Percentiles rank a stretch among this genome's conserved stretches.
phyloP scores from a whole-genome alignment of 1,140 invertebrate genomes.

The Drosophila teissieri region DNA sequence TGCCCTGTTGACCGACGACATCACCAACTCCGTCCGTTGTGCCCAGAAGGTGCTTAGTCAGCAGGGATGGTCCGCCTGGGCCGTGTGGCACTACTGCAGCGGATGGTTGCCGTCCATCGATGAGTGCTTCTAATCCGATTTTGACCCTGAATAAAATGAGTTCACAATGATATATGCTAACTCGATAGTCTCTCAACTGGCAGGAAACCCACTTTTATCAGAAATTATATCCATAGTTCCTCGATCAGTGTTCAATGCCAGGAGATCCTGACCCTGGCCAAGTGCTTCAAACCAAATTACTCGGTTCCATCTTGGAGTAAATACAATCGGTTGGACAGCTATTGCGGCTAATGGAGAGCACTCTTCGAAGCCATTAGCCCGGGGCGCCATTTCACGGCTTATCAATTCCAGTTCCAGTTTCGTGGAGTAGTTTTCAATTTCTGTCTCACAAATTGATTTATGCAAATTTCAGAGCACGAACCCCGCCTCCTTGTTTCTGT shows the following conservation, averaged over 20 bases:
- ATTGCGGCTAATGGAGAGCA: slow-evolving; percentile 32
- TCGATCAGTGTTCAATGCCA: too few relatives aligned
- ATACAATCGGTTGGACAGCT: slow-evolving; percentile 12
- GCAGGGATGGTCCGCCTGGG: slow-evolving; percentile 77
- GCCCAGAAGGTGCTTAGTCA: slow-evolving; percentile 64
- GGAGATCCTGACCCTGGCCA: not conserved
- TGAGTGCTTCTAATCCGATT: slow-evolving; percentile 51
- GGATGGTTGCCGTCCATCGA: slow-evolving; percentile 65
- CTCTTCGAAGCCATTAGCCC: slow-evolving; percentile 49
- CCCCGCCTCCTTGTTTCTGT: slow-evolving; percentile 21
- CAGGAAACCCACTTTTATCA: not conserved
- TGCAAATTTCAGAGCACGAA: slow-evolving; percentile 56
- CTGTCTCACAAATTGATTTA: slow-evolving; percentile 69
- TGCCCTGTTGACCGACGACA: slow-evolving; percentile 58
- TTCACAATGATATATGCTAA: not conserved
- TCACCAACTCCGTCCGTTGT: slow-evolving; percentile 64
- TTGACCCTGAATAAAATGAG: slow-evolving; percentile 16
- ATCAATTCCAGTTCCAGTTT: slow-evolving; percentile 48
- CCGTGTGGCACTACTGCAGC: slow-evolving; percentile 67
- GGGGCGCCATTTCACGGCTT: slow-evolving; percentile 33
- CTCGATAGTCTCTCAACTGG: too few relatives aligned
- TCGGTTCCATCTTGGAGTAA: not conserved
- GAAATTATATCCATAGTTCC: too few relatives aligned
- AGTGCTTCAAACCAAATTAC: not conserved
- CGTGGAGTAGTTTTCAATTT: slow-evolving; percentile 65